phyloP scores from a whole-genome alignment of 92 coral and sea anemone genomes.

The Palythoa grandis region DNA sequence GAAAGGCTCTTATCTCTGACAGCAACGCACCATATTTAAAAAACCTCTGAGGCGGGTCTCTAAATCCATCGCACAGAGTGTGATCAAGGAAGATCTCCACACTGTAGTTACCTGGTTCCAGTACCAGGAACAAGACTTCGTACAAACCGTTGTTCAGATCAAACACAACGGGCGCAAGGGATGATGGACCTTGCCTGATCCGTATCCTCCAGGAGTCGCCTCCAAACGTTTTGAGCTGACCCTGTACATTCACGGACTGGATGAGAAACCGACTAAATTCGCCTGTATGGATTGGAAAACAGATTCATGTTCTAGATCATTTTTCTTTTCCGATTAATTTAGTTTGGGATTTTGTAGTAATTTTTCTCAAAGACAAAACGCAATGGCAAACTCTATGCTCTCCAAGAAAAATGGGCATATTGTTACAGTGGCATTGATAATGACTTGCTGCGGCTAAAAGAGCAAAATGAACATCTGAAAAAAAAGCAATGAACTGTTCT shows the following conservation, averaged over 20 bases:
- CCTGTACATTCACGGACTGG: slow-evolving; percentile 71
- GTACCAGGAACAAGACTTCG: slow-evolving; percentile 69
- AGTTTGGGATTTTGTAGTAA: not conserved
- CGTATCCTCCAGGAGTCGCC: slow-evolving; percentile 89
- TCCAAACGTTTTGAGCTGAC: slow-evolving; percentile 63
- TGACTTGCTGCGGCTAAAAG: no score
- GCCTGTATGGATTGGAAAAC: slow-evolving; percentile 42
- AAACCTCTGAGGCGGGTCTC: slow-evolving; percentile 83
- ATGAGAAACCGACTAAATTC: slow-evolving; percentile 80
- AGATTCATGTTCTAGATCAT: not conserved
- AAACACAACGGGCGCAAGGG: slow-evolving; percentile 78
- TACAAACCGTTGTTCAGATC: slow-evolving; percentile 81
- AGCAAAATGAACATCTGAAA: no score
- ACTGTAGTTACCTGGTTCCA: slow-evolving; percentile 79
- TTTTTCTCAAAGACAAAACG: no score
- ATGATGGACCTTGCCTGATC: slow-evolving; percentile 89
- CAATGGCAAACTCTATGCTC: no score
- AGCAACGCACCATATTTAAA: slow-evolving; percentile 63
- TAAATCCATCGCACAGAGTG: slow-evolving; percentile 80
- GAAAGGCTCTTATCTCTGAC: not conserved
- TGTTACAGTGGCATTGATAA: no score
- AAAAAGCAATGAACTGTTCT: no score
- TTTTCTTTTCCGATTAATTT: not conserved
- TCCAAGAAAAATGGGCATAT: no score
- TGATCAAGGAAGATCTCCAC: slow-evolving; percentile 71